Evolutionary conservation across 1,140 invertebrate genomes (phyloP).

Genomic region (Musca vetustissima): DNA sequence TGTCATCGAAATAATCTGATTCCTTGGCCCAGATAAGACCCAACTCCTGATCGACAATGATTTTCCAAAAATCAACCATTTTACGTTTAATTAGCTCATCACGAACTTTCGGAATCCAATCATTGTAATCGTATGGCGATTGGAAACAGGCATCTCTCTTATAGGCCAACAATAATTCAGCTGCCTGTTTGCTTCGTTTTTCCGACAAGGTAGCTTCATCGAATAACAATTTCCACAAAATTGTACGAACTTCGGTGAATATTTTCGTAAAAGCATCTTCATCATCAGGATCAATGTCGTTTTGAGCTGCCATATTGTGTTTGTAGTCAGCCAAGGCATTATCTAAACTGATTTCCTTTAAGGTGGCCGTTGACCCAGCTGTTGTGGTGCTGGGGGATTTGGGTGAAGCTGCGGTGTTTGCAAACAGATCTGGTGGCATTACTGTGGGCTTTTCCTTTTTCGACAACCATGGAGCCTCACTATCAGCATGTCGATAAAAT

Average conservation of each 20-base stretch:
- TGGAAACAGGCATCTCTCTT: constrained; percentile 43
- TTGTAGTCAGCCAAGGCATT: neutral
- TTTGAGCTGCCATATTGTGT: neutral
- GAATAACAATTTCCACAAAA: constrained; percentile 43
- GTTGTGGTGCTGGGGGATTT: no score
- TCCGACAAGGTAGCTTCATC: neutral
- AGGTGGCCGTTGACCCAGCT: no score
- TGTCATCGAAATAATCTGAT: constrained; percentile 41
- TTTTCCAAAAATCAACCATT: constrained; percentile 43
- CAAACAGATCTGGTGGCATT: no score
- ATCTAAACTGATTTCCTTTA: neutral
- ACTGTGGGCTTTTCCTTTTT: neutral
- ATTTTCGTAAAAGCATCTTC: constrained; percentile 24
- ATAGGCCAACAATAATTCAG: constrained; percentile 36
- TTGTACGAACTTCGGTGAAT: constrained; percentile 32
- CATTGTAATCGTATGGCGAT: constrained; percentile 39
- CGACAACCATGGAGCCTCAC: constrained; percentile 31
- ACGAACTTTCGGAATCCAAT: constrained; percentile 43
- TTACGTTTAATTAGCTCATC: constrained; percentile 39
- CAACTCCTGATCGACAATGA: constrained; percentile 37
- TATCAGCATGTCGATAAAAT: constrained; percentile 47
- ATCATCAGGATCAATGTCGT: constrained; percentile 4
- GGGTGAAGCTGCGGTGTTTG: no score
- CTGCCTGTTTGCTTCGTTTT: constrained; percentile 38
- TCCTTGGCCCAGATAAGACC: constrained; percentile 45